Evolutionary conservation across 2,888 invertebrate species (phyloP), one percentile per base, ranked within the genome.

Genomic region (Pteria penguin): DNA sequence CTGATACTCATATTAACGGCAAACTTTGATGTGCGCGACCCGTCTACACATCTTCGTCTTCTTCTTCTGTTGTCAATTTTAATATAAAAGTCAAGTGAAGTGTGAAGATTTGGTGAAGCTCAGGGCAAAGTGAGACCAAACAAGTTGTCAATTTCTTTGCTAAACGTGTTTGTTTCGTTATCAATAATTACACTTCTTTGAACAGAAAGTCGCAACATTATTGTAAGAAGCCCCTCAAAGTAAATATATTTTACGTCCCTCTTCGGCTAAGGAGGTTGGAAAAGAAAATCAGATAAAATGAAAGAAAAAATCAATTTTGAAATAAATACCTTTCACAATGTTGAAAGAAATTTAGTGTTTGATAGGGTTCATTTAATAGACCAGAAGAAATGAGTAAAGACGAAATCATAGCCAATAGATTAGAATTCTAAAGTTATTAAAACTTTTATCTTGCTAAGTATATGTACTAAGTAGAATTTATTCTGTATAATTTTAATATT

Each of bases 21-120:
- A 45, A 45, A 45, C 45, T 45, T 45, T 45, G 11, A 45, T 45
- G 45, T 45, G 8, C 11, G 45, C 45, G 11, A 14, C 11, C 18
- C 45, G 45, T 45, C 45, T 14, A 14, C 18, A n/a, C 8, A 45
- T 8, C 45, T 45, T 45, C 45, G 18, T 45, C 45, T 45, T 45
- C 45, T 14, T 45, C 45, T 14, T 65, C 8, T 45, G 27, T 57
- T 58, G 72, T 65, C 72, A 65, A 65, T 55, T 65, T 65, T 57
- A 55, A 72, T 72, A 32, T 36, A 72, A 26, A 31, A 65, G 72
- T 65, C 72, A 65, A 72, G 58, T 58, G 72, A 65, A 57, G 72
- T 72, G 58, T 63, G 52, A 72, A 72, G 55, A 55, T 57, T 32
- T 32, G 27, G 61, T 29, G 26, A 31, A 27, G 31, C 62, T 71